Evolutionary conservation across 2,888 invertebrate species (phyloP), one percentile per base, ranked within the genome.

Genomic region (Hypsopygia costalis): DNA sequence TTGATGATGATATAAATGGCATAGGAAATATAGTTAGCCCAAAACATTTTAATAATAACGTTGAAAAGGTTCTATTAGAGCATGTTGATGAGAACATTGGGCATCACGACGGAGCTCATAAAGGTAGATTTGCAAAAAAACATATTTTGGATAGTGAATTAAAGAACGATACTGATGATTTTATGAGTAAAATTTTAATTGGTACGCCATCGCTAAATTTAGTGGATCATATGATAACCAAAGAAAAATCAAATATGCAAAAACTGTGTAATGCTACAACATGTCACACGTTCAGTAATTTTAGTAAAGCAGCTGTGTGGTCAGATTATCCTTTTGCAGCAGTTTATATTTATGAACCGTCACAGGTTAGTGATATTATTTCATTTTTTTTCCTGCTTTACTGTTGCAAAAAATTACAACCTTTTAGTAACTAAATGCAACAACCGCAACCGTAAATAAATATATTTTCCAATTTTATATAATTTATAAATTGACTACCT

Each of bases 321-420:
- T 57, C 68, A 4, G 59, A 75, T 22, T 78, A 72, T 51, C 77
- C 83, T 8, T 86, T 74, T 55, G 60, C 63, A 43, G 81, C 81
- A 35, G 79, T 71, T 22, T 86, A 83, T 48, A 48, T 82, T 34
- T 76, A 83, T 52, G 76, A 86, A 51, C 78, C 80, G n/a, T 66
- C 62, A 8, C 74, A 80, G 62, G 86, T 85, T 51, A 51, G 55
- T 46, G 28, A 27, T 34, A 36, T n/a, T n/a, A n/a, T n/a, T n/a
- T n/a, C n/a, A n/a, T n/a, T n/a, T n/a, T n/a, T n/a, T n/a, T n/a
- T n/a, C n/a, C n/a, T n/a, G n/a, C n/a, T n/a, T n/a, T n/a, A n/a
- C n/a, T n/a, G n/a, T n/a, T n/a, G n/a, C n/a, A n/a, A n/a, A n/a
- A n/a, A n/a, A n/a, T n/a, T n/a, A n/a, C n/a, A n/a, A n/a, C n/a